Base-by-base conservation (phyloP, 2,797 vertebrate genomes). In the Hapalemur alaotrensis region DNA sequence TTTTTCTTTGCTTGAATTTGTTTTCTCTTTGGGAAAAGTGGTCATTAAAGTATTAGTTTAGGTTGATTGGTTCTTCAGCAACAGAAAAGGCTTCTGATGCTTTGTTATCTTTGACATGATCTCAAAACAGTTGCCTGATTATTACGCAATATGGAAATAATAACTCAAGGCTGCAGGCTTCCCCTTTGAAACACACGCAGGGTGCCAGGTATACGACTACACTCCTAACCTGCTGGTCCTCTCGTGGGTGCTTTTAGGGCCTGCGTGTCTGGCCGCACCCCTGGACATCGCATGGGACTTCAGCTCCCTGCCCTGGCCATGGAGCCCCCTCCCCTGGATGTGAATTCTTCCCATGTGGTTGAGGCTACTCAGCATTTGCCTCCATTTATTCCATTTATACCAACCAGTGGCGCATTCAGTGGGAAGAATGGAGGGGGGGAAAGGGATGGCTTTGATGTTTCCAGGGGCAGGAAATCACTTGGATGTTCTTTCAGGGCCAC, bases 41-140 rank as follows among this genome's bases (percentile, higher is more conserved):
- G 95, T 97, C 97, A 98, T 98, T 98, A 98, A 98, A 98, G 98
- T 97, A 98, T 98, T 98, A 98, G 98, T 98, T 98, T 96, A 97
- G 98, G 97, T 98, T 97, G 97, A 91, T 97, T 97, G 98, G 95
- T 98, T 98, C 97, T 98, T 97, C 4, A 61, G 97, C 97, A 97
- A 96, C 76, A 96, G 97, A 97, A 98, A 97, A 96, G 95, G 86
- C 97, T 95, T 94, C 95, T 87, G 96, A 96, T 93, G 97, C 94
- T 98, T 97, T 98, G 97, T 98, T 97, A 96, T 95, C 97, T 91
- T 96, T 82, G 97, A 92, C 89, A 28, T 41, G 81, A 92, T 97
- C 97, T 97, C 96, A 28, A 91, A 97, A 89, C 95, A 79, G 97
- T 89, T 94, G 92, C 96, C 96, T 95, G 91, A 79, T 91, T 89